Base-by-base conservation (phyloP, 2,797 vertebrate genomes). In the Gallirallus australis region DNA sequence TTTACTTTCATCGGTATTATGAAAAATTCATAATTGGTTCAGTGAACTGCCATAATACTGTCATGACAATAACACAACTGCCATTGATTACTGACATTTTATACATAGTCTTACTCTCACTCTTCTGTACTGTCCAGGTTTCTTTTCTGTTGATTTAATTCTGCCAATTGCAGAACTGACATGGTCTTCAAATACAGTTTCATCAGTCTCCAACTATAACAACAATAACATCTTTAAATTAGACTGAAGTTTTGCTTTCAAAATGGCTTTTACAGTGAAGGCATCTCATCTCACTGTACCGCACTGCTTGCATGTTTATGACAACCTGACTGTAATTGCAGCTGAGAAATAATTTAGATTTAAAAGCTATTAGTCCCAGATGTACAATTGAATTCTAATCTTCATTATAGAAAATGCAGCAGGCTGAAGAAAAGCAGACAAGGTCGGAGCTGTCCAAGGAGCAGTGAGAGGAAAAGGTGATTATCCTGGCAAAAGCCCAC, bases 331-430 rank as follows among this genome's bases (percentile, higher is more conserved):
- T 82, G 23, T 68, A 95, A 93, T 70, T 92, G 86, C 47, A 64
- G 77, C 59, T 77, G 60, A 89, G 86, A 90, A 94, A 96, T 92
- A 92, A 96, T 95, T 89, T 89, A 79, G 33, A 28, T 90, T 96
- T 92, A 93, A 96, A 89, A 96, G 59, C 91, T 76, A 76, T 95
- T 96, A 92, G 73, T 90, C 85, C 48, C 80, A 96, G 86, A 93
- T 96, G 91, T 92, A 95, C 93, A 87, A 54, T 5, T 78, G 92
- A 95, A 97, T 94, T 93, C 60, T 66, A 86, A 57, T 95, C 94
- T 92, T 97, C 96, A 80, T 96, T 96, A 95, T 31, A 54, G 86
- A 82, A 92, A 86, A 59, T 79, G 70, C 3, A 0, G 75, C 27
- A 68, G 85, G 31, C 50, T 86, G 66, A 86, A 94, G 77, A 77